These are phyloP conservation scores for Chouioia cunea DNA, from an alignment of 2,888 invertebrate genomes.

Conservation along the genomic window DNA sequence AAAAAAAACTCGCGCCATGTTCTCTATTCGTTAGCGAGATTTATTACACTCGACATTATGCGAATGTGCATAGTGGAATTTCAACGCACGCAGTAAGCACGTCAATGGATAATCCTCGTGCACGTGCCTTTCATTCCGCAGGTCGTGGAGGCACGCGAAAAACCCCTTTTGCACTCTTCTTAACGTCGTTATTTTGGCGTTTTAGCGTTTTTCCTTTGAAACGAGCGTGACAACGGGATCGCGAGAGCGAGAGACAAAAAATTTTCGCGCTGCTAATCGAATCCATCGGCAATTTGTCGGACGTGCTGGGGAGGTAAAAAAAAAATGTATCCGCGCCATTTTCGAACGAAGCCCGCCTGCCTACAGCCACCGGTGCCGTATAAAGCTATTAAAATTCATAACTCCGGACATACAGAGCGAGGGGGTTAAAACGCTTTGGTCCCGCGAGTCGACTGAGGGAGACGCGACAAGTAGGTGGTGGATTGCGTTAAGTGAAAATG, in stretches of 20 bases:
- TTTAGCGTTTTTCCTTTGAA: constrained; percentile 32
- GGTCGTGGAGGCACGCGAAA: not conserved
- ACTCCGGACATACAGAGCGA: constrained; percentile 64
- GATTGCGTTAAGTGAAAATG: constrained; percentile 28
- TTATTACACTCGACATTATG: not conserved
- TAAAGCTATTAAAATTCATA: constrained; percentile 69
- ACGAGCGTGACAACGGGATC: constrained; percentile 7
- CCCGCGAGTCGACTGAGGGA: constrained; percentile 41
- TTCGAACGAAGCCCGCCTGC: constrained; percentile 55
- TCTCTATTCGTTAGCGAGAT: not conserved
- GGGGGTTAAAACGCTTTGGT: constrained; percentile 62
- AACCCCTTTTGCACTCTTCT: constrained; percentile 28
- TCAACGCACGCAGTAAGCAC: not conserved
- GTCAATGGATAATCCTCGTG: too few relatives aligned
- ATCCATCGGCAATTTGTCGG: constrained; percentile 68
- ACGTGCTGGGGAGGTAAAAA: constrained; percentile 30
- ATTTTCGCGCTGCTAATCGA: constrained; percentile 64
- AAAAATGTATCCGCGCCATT: constrained; percentile 64
- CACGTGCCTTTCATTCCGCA: not conserved
- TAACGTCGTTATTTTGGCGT: constrained; percentile 36
- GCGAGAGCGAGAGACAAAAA: constrained; percentile 20
- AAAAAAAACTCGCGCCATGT: too few relatives aligned
- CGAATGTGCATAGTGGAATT: constrained; percentile 9
- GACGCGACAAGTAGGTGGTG: constrained; percentile 43
- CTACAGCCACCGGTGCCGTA: constrained; percentile 55